Conservation (phyloP, 2,888 invertebrate genomes). For the Pantelozetes paolii region DNA sequence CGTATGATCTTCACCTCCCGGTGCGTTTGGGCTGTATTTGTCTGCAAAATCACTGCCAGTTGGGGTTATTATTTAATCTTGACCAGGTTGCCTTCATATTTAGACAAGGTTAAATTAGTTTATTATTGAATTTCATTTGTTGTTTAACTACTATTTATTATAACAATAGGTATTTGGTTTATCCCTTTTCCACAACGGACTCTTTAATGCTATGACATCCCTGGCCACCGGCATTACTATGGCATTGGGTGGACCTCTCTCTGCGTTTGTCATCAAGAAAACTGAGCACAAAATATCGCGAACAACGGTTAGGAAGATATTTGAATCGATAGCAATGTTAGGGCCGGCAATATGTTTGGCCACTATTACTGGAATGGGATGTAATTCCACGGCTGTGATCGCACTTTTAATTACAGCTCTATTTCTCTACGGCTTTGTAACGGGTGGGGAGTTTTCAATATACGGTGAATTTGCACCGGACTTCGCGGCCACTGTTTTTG, state of each 20-base stretch:
- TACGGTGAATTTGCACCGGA: slow-evolving; percentile 40
- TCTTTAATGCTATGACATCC: slow-evolving; percentile 21
- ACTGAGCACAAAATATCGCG: background rate
- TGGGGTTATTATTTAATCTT: slow-evolving; percentile 33
- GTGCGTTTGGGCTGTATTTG: slow-evolving; percentile 22
- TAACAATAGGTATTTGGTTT: slow-evolving; percentile 15
- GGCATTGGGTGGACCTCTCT: slow-evolving; percentile 13
- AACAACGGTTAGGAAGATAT: slow-evolving; percentile 42
- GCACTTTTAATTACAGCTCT: slow-evolving; percentile 27
- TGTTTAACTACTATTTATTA: too few relatives aligned
- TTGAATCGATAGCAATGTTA: slow-evolving; percentile 37
- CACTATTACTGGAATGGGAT: slow-evolving; percentile 7
- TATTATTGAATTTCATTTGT: too few relatives aligned
- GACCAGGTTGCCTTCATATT: slow-evolving; percentile 33
- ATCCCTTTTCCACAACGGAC: slow-evolving; percentile 10
- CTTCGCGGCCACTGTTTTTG: slow-evolving; percentile 39
- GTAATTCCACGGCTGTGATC: background rate
- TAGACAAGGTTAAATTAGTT: slow-evolving; percentile 21
- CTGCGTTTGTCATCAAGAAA: background rate
- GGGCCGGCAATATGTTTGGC: slow-evolving; percentile 44
- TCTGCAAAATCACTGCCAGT: slow-evolving; percentile 14
- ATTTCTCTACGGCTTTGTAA: slow-evolving; percentile 37
- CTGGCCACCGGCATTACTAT: slow-evolving; percentile 21
- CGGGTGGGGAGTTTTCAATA: slow-evolving; percentile 39
- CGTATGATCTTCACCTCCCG: slow-evolving; percentile 18